Base-by-base conservation (phyloP, 2,888 invertebrate genomes). In the Idaea straminata region DNA sequence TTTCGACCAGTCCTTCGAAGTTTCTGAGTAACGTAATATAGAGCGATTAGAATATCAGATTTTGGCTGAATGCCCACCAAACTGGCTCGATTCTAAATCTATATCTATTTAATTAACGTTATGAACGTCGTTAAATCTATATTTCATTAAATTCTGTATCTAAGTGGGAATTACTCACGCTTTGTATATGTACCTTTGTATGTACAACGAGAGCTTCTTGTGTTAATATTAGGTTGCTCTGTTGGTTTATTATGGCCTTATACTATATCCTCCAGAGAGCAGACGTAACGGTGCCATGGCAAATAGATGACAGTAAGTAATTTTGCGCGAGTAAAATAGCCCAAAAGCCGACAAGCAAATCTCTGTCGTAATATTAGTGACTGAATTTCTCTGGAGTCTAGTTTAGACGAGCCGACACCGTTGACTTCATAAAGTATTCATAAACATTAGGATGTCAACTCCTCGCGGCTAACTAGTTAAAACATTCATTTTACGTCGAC, bases 351-450 rank as follows among this genome's bases (percentile, higher is more conserved):
- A 59, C 16, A 59, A 63, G 59, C 62, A 68, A 68, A 67, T 65
- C 65, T 64, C 62, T 4, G 34, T 38, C 62, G 64, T 68, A 68
- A 68, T 68, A 65, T 65, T 65, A 60, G 47, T 65, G 63, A 35
- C 15, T 61, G 59, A 68, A 65, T 61, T 59, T 60, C 68, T 68
- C 62, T 63, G 58, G 58, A 64, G 63, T 62, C 58, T 61, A 61
- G 59, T 68, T 59, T 62, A 61, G 16, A 34, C 1, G 10, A 35
- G 36, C 61, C 64, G 59, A 57, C 59, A 38, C 57, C 57, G 62
- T 62, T 62, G 61, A 63, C 58, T 47, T 34, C 57, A 62, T 68
- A 62, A 62, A 68, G 64, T 68, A 66, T 69, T 69, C 60, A 66
- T 66, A 62, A 68, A 59, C 59, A 59, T 13, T 34, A 65, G 35